Base-by-base conservation (phyloP, 2,797 vertebrate genomes). In the Novumbra hubbsi region DNA sequence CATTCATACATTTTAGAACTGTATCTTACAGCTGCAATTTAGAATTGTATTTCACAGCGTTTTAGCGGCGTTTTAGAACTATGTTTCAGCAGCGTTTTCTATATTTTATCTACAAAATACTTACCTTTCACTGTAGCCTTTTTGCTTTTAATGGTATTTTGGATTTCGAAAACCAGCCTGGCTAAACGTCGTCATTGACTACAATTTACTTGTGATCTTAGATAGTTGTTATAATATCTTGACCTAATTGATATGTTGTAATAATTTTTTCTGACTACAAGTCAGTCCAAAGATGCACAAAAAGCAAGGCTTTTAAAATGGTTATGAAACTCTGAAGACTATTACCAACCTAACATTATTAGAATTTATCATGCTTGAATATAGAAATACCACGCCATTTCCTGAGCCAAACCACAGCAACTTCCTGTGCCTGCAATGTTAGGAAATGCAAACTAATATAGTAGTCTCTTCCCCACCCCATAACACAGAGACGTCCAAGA, bases 401-500 rank as follows among this genome's bases (percentile, higher is more conserved):
- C 55, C 55, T 60, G 55, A 24, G 21, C 55, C 24, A 60, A 60
- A 60, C 24, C 55, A 60, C 21, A 60, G 21, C 55, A 60, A 60
- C 24, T 12, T 60, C 55, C 11, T 60, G 55, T 60, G 24, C 21
- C 24, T 27, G 11, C 21, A 24, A 60, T 60, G 24, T 60, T 24
- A 60, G 55, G 11, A 60, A 11, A 27, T 4, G 55, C 3, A 27
- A 11, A 3, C 55, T 60, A 24, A 60, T 60, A n/a, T 60, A 60
- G 55, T 24, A 11, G 11, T 60, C 5, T 55, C 2, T 32, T 11
- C 17, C 28, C 50, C 69, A n/a, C 69, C 17, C 28, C 52, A 28
- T 30, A 50, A 38, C 68, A 1, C 76, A 99, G 98, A 81, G 96
- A 93, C 0, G 97, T 99, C 45, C 96, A 96, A 87, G 94, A 95